Conservation (phyloP, 1,140 invertebrate species). For the Belonocnema kinseyi region DNA sequence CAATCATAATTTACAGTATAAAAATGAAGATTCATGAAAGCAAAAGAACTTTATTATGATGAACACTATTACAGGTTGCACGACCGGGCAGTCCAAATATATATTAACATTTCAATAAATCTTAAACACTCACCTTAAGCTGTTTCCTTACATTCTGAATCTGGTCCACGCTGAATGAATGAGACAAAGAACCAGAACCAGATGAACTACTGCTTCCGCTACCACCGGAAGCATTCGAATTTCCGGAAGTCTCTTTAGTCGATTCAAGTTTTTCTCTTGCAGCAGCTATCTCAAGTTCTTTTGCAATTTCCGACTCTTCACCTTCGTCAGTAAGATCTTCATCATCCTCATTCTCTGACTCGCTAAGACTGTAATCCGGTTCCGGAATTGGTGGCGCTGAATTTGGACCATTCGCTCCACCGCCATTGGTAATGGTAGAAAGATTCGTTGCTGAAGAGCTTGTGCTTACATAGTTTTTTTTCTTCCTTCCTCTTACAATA, state of each 20-base stretch:
- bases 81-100: no score
- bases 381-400: constrained; percentile 88
- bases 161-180: constrained; percentile 91
- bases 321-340: constrained; percentile 78
- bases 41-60: no score
- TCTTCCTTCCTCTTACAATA: constrained; percentile 67
- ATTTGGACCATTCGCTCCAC: constrained; percentile 37
- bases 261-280: constrained; percentile 71
- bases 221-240: constrained; percentile 74
- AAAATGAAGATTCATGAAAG: no score
- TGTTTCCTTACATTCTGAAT: constrained; percentile 90
- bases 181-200: constrained; percentile 85
- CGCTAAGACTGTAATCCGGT: constrained; percentile 91
- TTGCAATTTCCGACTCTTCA: constrained; percentile 75
- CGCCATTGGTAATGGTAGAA: constrained; percentile 49
- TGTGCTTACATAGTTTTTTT: constrained; percentile 67
- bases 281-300: constrained; percentile 71
- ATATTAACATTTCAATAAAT: no score
- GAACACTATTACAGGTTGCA: no score
- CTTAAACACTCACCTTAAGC: constrained; percentile 76
- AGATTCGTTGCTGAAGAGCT: constrained; percentile 71
- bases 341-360: constrained; percentile 78
- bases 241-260: constrained; percentile 70
- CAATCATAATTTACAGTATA: no score
- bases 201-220: constrained; percentile 77